phyloP scores from a whole-genome alignment of 1,140 invertebrate genomes.

The Bilobella aurantiaca region DNA sequence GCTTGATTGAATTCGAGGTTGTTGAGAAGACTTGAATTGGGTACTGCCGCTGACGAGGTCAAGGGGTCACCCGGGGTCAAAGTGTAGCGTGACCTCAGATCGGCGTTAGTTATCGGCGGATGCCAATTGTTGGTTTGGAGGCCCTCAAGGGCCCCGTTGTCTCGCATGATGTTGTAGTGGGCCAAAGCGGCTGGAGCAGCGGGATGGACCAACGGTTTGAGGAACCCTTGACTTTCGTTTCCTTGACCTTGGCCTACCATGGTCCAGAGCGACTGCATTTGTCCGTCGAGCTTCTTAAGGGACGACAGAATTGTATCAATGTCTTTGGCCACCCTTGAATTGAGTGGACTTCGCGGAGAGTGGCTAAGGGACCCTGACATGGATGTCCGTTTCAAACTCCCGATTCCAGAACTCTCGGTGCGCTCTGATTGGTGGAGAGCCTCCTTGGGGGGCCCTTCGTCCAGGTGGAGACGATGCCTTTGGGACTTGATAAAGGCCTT shows the following conservation, averaged over 20 bases:
- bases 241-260: slow-evolving; percentile 13
- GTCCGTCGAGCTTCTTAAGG: slow-evolving; percentile 20
- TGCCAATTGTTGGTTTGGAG: background rate
- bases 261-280: slow-evolving; percentile 32
- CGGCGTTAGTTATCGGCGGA: background rate
- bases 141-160: background rate
- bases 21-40: background rate
- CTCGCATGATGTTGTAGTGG: background rate
- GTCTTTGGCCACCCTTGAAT: slow-evolving; percentile 23
- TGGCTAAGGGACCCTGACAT: background rate
- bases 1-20: background rate
- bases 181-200: background rate
- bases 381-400: slow-evolving; percentile 16
- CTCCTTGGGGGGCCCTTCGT: background rate
- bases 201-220: background rate
- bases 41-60: background rate
- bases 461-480: slow-evolving; percentile 12
- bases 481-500: slow-evolving; percentile 28
- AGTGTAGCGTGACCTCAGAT: background rate
- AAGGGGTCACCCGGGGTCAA: background rate
- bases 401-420: slow-evolving; percentile 31
- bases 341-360: too few species aligned
- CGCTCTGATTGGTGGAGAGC: slow-evolving; percentile 16
- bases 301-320: slow-evolving; percentile 26
- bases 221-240: background rate